Base-by-base conservation (phyloP, 2,113 vertebrate species). In the Rattus rattus region DNA sequence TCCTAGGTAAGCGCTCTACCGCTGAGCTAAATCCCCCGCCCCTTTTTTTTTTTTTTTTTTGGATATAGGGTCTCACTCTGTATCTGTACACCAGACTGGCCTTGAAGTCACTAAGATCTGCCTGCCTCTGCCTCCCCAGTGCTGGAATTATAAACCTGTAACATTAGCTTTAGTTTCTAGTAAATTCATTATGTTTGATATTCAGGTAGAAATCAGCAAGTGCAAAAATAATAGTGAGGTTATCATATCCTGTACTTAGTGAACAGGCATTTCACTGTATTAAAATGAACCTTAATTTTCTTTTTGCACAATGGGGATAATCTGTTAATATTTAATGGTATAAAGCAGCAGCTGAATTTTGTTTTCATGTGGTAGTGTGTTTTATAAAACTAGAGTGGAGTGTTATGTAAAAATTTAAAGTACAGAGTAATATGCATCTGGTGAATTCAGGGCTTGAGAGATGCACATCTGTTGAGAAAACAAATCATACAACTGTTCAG, bases 381-480 rank as follows among this genome's bases (percentile, higher is more conserved):
- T 96, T 97, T 97, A 95, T 96, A 96, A 96, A 96, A 87, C 94
- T 95, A 92, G 63, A 96, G 67, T 96, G 80, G 85, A 84, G 52
- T 97, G 75, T 97, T 97, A 96, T 22, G 43, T 97, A 96, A 96
- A 97, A 97, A 84, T 75, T 91, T 16, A 80, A 97, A 97, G 92
- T 95, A 95, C 43, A 67, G 97, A 96, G 95, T 97, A 98, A 90
- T 94, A 96, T 97, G 96, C 95, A 96, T 97, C 96, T 97, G 80
- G 91, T 97, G 95, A 95, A 97, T 96, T 97, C 91, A 80, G 87
- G 77, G 87, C 84, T 97, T 97, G 89, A 94, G 96, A 69, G 79
- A 97, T 95, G 93, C 96, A 97, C 94, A 97, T 96, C 96, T 98
- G 96, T 97, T 97, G 96, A 97, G 93, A 97, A 97, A 97, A 97